A percentile compares a stretch with the other conserved stretches of the same genome.
Conservation (phyloP, 2,113 vertebrate species). For the Epinephelus moara region DNA sequence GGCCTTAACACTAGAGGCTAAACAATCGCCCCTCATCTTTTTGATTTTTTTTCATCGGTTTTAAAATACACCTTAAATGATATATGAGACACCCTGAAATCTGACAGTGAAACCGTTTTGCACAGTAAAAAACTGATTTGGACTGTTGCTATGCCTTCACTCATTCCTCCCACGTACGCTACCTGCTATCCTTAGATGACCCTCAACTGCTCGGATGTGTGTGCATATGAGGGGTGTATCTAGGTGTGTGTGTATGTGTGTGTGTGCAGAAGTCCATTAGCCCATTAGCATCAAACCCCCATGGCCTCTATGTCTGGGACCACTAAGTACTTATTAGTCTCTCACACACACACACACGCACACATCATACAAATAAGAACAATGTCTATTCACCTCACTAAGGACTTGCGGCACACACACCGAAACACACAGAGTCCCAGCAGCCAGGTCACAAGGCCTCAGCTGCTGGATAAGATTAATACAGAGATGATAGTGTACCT, state of each 20-base stretch:
- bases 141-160: not conserved
- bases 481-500: constrained; percentile 11
- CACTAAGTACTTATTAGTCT: constrained; percentile 42
- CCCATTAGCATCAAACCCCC: constrained; percentile 23
- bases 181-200: constrained; percentile 43
- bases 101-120: not conserved
- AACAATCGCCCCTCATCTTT: too few relatives aligned
- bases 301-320: constrained; percentile 27
- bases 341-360: constrained; percentile 3
- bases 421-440: not conserved
- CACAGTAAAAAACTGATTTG: not conserved
- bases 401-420: not conserved
- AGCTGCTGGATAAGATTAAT: constrained; percentile 28
- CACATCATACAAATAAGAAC: constrained; percentile 16
- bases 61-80: too few relatives aligned
- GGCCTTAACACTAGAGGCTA: too few relatives aligned
- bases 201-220: not conserved
- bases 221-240: not conserved
- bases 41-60: too few relatives aligned
- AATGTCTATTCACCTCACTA: not conserved
- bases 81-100: not conserved
- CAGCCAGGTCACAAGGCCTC: constrained; percentile 9
- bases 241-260: not conserved
- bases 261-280: constrained; percentile 39
- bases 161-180: not conserved